Conservation (phyloP, 30 jellyfish, hydroid and myxozoan genomes). For the Aurelia sp. region DNA sequence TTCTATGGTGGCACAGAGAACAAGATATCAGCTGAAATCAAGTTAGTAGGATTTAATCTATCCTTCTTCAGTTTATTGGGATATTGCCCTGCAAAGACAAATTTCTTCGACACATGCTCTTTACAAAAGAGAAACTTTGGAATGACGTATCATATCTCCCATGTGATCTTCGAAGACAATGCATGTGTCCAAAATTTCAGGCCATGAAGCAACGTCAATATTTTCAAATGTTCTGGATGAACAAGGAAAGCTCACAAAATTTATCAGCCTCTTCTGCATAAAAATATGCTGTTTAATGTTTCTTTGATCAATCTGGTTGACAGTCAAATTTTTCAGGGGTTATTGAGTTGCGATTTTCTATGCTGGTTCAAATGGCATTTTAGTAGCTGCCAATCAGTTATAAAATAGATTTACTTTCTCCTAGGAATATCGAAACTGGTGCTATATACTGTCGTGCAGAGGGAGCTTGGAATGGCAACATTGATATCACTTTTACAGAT, state of each 20-base stretch:
- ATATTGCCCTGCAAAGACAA: too few species aligned
- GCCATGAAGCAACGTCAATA: too few species aligned
- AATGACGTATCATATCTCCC: too few species aligned
- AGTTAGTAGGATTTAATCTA: slow-evolving; percentile 45
- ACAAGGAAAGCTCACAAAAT: neutral
- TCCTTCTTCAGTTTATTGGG: too few species aligned
- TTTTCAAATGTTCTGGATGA: neutral
- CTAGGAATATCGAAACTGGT: slow-evolving; percentile 63
- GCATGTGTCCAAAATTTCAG: neutral
- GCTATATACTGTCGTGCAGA: slow-evolving; percentile 81
- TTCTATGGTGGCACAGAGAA: slow-evolving; percentile 92
- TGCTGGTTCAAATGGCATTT: neutral
- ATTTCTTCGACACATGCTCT: too few species aligned
- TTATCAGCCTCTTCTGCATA: too few species aligned
- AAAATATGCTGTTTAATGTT: too few species aligned
- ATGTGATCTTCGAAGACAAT: neutral
- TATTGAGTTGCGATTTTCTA: too few species aligned
- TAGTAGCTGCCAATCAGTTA: too few species aligned
- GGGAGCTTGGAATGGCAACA: slow-evolving; percentile 92
- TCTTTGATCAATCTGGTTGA: too few species aligned
- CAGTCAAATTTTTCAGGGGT: too few species aligned
- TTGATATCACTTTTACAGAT: slow-evolving; percentile 54
- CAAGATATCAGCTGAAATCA: slow-evolving; percentile 86
- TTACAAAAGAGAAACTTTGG: too few species aligned
- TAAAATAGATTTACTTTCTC: neutral